A percentile compares a stretch with the other conserved stretches of the same genome.
phyloP scores from a whole-genome alignment of 2,797 vertebrate genomes.

The Nannoperca obscura region DNA sequence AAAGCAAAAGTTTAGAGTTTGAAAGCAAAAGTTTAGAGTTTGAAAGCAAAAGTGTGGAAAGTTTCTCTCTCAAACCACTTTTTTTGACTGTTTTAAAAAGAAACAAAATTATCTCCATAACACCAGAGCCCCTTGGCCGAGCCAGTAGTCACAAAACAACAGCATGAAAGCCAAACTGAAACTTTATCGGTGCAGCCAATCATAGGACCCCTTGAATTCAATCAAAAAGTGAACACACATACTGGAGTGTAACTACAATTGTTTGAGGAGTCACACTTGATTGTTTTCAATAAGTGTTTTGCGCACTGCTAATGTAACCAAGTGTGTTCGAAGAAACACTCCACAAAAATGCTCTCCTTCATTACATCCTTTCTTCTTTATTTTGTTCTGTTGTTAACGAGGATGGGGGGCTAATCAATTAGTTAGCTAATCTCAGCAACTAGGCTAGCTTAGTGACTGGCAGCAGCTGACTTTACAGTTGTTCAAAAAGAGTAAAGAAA shows the following conservation, averaged over 20 bases:
- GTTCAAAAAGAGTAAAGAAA: constrained; percentile 3
- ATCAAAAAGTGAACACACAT: neutral
- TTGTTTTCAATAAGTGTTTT: neutral
- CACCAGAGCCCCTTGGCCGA: neutral
- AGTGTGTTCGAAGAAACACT: neutral
- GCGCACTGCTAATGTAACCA: neutral
- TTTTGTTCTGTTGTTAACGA: neutral
- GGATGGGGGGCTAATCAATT: too few species aligned
- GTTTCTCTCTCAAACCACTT: too few species aligned
- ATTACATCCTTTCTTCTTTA: constrained; percentile 4
- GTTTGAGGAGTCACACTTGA: neutral
- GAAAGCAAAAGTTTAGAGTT: too few species aligned
- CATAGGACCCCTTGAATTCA: neutral
- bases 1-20: too few species aligned
- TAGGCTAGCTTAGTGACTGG: neutral
- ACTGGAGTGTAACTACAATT: neutral
- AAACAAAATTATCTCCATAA: too few species aligned
- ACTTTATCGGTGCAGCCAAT: constrained; percentile 2
- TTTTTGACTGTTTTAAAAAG: too few species aligned
- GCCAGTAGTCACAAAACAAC: neutral
- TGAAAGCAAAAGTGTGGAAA: too few species aligned
- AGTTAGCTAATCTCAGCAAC: constrained; percentile 1
- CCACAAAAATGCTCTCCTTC: neutral
- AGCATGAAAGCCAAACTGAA: neutral
- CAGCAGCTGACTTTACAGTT: constrained; percentile 20